Base-by-base conservation (phyloP, 2,888 invertebrate genomes). In the Limulus polyphemus region DNA sequence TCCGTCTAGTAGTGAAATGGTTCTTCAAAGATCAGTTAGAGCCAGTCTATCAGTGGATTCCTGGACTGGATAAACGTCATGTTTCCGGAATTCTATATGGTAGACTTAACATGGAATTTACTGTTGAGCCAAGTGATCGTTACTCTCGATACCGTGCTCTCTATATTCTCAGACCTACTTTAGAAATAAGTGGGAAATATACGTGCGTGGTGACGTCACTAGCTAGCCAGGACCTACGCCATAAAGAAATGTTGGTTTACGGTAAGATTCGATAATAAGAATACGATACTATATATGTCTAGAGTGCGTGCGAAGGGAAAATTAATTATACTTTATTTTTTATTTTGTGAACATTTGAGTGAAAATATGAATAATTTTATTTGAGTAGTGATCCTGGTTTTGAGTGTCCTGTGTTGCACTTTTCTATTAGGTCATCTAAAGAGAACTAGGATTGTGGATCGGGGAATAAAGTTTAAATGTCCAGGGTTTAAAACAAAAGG, bases 11-110 rank as follows among this genome's bases (percentile, higher is more conserved):
- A 10, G 67, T 67, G 14, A 67, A 67, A 59, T 67, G 67, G 67
- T 67, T 66, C 49, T 61, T 67, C 16, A 64, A 67, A 54, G 63
- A 67, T 11, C 65, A 67, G 50, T 64, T 62, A 13, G 63, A 67
- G 54, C 67, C 67, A 14, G 66, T 67, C 46, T 67, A 67, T 59
- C 67, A 67, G 56, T 67, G 63, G 63, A 67, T 67, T 14, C 61
- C 63, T 47, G 67, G 66, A 17, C 57, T 56, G 11, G 55, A 64
- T 50, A 59, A 62, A 32, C 63, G 65, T 13, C 57, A 58, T 47
- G 63, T 59, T 51, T 63, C 67, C 11, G 56, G 61, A 52, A 57
- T 56, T 7, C 58, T 63, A 14, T 17, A 67, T 47, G 64, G 64
- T 49, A 56, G 59, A 16, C 58, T 67, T 50, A 52, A 55, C 49